Percentiles rank a stretch among this genome's conserved stretches.
phyloP scores from a whole-genome alignment of 2,797 vertebrate species.

The Urosaurus nigricauda region DNA sequence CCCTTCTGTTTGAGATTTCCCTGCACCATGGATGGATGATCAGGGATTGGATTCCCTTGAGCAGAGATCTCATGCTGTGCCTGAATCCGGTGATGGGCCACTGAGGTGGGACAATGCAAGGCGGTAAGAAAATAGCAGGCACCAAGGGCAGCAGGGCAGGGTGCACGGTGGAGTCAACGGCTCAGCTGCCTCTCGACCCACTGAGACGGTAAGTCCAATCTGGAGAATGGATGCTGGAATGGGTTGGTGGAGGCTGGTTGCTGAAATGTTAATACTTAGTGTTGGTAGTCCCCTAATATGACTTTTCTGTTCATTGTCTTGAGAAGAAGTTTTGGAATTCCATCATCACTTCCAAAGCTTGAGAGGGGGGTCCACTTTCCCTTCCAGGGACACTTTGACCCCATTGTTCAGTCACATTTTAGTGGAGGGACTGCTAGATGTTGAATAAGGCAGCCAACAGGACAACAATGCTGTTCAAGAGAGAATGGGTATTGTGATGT shows the following conservation, averaged over 20 bases:
- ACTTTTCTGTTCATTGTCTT: neutral
- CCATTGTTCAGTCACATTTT: neutral
- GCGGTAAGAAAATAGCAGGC: neutral
- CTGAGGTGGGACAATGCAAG: constrained; percentile 16
- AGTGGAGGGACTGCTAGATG: neutral
- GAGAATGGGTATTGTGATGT: neutral
- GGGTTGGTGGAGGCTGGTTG: too few species aligned
- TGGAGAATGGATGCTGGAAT: too few species aligned
- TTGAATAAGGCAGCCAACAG: neutral
- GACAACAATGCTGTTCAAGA: neutral
- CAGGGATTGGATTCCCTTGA: neutral
- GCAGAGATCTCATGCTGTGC: neutral
- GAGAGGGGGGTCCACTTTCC: too few species aligned
- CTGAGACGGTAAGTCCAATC: constrained; percentile 35
- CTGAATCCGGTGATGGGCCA: neutral
- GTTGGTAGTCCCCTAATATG: too few species aligned
- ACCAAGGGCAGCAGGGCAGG: neutral
- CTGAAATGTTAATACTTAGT: neutral
- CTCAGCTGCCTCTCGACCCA: neutral
- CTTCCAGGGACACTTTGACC: too few species aligned
- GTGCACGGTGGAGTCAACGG: too few species aligned
- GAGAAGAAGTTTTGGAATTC: too few species aligned
- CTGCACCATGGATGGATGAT: too few species aligned
- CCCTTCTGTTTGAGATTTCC: too few species aligned
- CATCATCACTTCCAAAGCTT: neutral